Evolutionary conservation across 1,140 invertebrate genomes (phyloP), one percentile per base, ranked within the genome.

Genomic region (Lordiphosa mommai): DNA sequence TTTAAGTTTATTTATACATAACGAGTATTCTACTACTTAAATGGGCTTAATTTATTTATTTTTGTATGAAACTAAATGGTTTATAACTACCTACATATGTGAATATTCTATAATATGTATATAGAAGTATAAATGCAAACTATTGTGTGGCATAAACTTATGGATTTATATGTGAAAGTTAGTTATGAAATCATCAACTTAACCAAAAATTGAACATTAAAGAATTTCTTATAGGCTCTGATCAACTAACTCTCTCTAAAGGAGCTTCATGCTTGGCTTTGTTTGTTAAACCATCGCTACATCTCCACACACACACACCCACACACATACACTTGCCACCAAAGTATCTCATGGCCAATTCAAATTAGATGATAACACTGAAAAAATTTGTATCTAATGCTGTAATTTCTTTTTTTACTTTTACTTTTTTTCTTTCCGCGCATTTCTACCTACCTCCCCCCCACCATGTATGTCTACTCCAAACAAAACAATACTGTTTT

Each of bases 301-400:
- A 52, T 29, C 20, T 23, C 12, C 23, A 52, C 20, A 37, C 48
- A 50, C 48, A 36, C 29, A 52, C 36, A 40, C 44, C 52, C 33
- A 37, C 10, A 51, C 47, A 30, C 9, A 38, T 8, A 16, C 17
- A 38, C 10, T 16, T 44, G 38, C 0, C 4, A 6, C 23, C 1
- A 27, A 27, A 7, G 23, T 27, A 27, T 27, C 23, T 27, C 23
- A 27, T 27, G 23, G 23, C 6, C 23, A 27, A 72, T 36, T 37
- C 23, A 30, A 65, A 48, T 43, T 56, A 57, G 52, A 38, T 36
- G 51, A 51, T 43, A 38, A 82, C 53, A 73, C 48, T 61, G 47
- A 67, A 84, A 72, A 67, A 67, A 76, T 72, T 72, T 77, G 79
- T 84, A 79, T 79, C 77, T 84, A 84, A 84, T 84, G 79, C 77